Conservation (phyloP, 2,888 invertebrate genomes). For the Andrena bucephala region DNA sequence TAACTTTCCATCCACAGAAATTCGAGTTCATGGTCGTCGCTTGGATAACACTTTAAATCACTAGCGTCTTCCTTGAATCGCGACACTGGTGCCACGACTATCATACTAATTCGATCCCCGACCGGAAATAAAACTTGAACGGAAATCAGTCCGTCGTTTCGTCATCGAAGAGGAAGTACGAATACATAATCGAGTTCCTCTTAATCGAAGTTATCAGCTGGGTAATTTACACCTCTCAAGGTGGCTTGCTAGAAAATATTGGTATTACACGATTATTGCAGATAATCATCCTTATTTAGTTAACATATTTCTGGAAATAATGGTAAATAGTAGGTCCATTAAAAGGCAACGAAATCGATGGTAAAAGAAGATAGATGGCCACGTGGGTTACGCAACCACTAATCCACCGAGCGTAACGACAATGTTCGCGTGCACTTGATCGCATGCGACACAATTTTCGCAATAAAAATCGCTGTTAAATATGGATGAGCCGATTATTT, state of each 20-base stretch:
- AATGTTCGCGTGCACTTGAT: neutral
- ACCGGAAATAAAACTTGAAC: conserved; percentile 62
- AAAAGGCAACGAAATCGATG: neutral
- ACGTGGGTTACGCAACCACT: conserved; percentile 12
- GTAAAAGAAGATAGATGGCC: neutral
- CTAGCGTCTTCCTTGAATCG: conserved; percentile 17
- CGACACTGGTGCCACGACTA: conserved; percentile 14
- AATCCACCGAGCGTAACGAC: neutral
- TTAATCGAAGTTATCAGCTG: conserved; percentile 5
- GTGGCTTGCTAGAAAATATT: neutral
- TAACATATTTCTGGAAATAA: too few relatives aligned
- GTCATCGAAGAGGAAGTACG: conserved; percentile 55
- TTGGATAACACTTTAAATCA: conserved; percentile 21
- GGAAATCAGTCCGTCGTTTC: conserved; percentile 58
- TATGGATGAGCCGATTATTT: conserved; percentile 71
- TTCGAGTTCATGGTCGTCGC: neutral
- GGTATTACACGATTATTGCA: too few relatives aligned
- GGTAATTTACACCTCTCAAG: neutral
- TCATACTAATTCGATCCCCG: conserved; percentile 38
- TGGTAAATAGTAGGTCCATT: too few relatives aligned
- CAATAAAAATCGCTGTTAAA: conserved; percentile 60
- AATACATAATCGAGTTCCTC: conserved; percentile 33
- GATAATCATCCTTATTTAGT: too few relatives aligned
- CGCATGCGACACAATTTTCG: conserved; percentile 67
- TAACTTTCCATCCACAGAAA: too few relatives aligned